Evolutionary conservation across 2,113 vertebrate species (phyloP).

Genomic region (Xiphophorus hellerii): DNA sequence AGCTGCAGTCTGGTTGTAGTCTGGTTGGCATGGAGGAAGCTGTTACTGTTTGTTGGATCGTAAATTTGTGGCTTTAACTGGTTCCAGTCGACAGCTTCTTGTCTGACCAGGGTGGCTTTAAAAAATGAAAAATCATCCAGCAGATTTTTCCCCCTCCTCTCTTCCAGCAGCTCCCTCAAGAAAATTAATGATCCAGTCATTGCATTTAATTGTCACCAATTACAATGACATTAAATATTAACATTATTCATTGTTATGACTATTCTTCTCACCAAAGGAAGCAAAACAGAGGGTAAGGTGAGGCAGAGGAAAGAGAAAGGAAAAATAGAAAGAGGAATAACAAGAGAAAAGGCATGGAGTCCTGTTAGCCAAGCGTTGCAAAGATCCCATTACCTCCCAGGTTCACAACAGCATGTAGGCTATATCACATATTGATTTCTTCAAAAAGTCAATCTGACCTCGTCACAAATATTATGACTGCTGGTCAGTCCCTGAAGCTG

Average conservation of each 20-base stretch:
- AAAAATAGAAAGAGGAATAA: slow-evolving; percentile 55
- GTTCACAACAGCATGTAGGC: slow-evolving; percentile 70
- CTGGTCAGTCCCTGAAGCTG: slow-evolving; percentile 59
- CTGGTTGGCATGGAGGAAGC: neutral
- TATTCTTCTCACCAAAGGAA: slow-evolving; percentile 63
- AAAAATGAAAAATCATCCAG: neutral
- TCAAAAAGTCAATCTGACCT: slow-evolving; percentile 77
- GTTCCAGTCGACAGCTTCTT: slow-evolving; percentile 14
- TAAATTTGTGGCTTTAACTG: slow-evolving; percentile 26
- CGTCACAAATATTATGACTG: slow-evolving; percentile 81
- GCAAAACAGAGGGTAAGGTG: slow-evolving; percentile 52
- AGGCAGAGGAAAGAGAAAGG: slow-evolving; percentile 36
- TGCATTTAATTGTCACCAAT: slow-evolving; percentile 84
- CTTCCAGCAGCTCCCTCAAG: slow-evolving; percentile 41
- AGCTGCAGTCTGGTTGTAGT: slow-evolving; percentile 19
- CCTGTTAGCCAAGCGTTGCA: slow-evolving; percentile 75
- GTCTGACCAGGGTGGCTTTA: slow-evolving; percentile 37
- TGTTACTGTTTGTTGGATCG: slow-evolving; percentile 20
- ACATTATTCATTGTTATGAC: slow-evolving; percentile 66
- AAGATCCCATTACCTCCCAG: slow-evolving; percentile 77
- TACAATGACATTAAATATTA: slow-evolving; percentile 85
- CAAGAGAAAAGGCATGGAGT: slow-evolving; percentile 51
- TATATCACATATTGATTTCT: slow-evolving; percentile 81
- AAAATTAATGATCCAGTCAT: slow-evolving; percentile 82
- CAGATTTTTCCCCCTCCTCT: slow-evolving; percentile 30